A percentile compares a stretch with the other conserved stretches of the same genome.
Conservation (phyloP, 2,888 invertebrate species). For the Lutraria lutraria region DNA sequence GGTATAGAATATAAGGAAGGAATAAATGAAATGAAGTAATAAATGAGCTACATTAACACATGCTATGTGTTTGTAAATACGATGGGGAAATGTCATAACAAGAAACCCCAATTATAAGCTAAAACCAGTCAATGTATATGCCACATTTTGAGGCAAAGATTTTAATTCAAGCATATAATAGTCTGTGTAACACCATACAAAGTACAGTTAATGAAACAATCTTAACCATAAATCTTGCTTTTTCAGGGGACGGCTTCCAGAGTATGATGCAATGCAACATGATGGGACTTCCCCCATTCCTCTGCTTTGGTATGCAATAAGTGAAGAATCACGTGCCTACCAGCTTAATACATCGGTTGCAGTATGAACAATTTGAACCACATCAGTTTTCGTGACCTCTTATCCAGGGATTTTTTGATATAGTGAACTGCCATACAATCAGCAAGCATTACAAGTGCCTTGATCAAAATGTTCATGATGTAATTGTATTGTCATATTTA, state of each 20-base stretch:
- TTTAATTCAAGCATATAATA: no score
- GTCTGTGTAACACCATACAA: no score
- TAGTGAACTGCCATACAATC: background rate
- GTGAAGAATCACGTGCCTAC: background rate
- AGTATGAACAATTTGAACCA: conserved; percentile 16
- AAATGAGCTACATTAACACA: no score
- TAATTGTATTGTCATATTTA: conserved; percentile 2
- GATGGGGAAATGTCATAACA: no score
- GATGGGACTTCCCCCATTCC: background rate
- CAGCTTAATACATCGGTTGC: background rate
- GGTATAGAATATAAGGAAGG: no score
- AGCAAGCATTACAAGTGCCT: background rate
- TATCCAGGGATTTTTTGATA: background rate
- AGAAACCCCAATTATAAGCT: no score
- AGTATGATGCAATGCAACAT: background rate
- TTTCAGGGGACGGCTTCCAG: conserved; percentile 32
- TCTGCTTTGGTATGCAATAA: conserved; percentile 14
- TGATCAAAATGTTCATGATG: background rate
- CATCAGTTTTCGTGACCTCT: background rate
- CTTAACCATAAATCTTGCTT: no score
- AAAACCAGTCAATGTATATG: no score
- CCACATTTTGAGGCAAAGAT: no score
- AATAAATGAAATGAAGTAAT: no score
- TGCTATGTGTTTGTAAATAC: no score
- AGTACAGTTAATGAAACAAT: no score